These are phyloP conservation scores for Phragmatobia fuliginosa DNA, from an alignment of 2,888 invertebrate species.

Conservation along the genomic window DNA sequence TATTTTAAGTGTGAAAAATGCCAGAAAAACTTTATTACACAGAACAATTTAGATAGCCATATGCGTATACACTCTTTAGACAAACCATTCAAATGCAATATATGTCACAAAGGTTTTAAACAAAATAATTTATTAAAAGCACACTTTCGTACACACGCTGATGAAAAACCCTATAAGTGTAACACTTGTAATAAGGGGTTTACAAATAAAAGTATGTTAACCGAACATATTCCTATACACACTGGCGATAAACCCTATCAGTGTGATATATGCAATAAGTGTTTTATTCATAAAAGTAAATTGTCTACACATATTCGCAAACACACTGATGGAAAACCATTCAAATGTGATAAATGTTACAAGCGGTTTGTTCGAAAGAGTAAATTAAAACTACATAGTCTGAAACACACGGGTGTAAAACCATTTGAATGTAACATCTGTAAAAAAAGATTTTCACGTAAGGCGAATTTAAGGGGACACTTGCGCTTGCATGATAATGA, in stretches of 20 bases:
- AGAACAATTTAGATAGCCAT: not conserved
- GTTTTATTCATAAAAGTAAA: not conserved
- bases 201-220: not conserved
- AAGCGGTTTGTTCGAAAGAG: not conserved
- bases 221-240: not conserved
- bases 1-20: slow-evolving; percentile 1
- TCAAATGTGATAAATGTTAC: slow-evolving; percentile 1
- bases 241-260: slow-evolving; percentile 9
- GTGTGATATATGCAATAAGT: slow-evolving; percentile 11
- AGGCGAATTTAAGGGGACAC: not conserved
- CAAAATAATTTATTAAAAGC: not conserved
- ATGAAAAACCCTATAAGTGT: slow-evolving; percentile 10
- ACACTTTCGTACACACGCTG: slow-evolving; percentile 4
- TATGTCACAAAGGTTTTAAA: slow-evolving; percentile 3
- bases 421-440: slow-evolving; percentile 1
- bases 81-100: slow-evolving; percentile 7
- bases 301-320: not conserved
- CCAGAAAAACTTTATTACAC: not conserved
- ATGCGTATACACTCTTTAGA: slow-evolving; percentile 1
- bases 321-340: slow-evolving; percentile 8
- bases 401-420: slow-evolving; percentile 3
- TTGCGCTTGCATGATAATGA: slow-evolving; percentile 3
- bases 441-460: not conserved
- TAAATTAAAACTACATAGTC: not conserved
- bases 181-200: slow-evolving; percentile 1